Conservation (phyloP, 2,113 vertebrate species). For the Pelusios castaneus region DNA sequence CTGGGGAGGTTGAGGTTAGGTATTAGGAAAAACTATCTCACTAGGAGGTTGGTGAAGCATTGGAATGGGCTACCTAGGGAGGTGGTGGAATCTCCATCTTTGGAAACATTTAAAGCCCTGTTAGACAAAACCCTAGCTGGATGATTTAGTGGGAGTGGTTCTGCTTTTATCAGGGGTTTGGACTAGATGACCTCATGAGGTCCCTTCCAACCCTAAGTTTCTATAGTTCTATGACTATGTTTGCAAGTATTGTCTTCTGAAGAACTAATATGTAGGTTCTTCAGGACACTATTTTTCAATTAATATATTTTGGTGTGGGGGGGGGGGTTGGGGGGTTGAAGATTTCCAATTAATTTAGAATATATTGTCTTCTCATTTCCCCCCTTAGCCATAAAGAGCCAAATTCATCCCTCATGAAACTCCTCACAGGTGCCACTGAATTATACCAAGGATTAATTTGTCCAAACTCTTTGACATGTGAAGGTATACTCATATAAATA, state of each 20-base stretch:
- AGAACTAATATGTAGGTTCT: background rate
- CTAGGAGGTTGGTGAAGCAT: too few relatives aligned
- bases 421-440: background rate
- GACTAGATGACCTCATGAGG: too few relatives aligned
- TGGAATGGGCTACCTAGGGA: too few relatives aligned
- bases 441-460: background rate
- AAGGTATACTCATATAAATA: background rate
- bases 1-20: too few relatives aligned
- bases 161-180: too few relatives aligned
- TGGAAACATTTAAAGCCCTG: too few relatives aligned
- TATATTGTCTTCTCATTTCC: background rate
- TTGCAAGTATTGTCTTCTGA: background rate
- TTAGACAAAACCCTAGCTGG: too few relatives aligned
- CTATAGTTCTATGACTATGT: too few relatives aligned
- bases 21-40: too few relatives aligned
- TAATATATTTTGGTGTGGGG: rapidly evolving
- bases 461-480: background rate
- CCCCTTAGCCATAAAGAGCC: background rate
- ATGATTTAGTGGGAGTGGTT: too few relatives aligned
- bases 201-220: too few relatives aligned
- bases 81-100: too few relatives aligned
- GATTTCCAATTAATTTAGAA: background rate
- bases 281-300: background rate
- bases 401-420: background rate
- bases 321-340: rapidly evolving